These are phyloP conservation scores for Monomorium pharaonis DNA, from an alignment of 1,140 invertebrate species.

Conservation along the genomic window DNA sequence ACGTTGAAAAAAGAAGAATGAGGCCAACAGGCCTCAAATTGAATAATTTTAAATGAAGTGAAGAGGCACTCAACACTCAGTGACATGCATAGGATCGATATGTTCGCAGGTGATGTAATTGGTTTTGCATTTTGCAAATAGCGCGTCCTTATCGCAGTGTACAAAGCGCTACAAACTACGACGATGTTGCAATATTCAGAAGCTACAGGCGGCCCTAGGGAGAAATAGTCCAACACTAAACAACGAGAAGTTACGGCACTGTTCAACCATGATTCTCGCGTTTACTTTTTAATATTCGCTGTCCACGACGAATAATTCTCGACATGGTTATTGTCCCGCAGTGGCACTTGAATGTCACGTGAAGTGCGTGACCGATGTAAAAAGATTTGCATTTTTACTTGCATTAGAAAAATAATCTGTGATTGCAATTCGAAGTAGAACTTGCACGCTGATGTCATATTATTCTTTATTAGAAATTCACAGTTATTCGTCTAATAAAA, in stretches of 20 bases:
- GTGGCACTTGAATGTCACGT: not conserved
- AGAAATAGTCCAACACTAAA: slow-evolving; percentile 27
- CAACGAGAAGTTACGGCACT: slow-evolving; percentile 8
- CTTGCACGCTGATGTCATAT: not conserved
- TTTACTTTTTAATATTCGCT: slow-evolving; percentile 29
- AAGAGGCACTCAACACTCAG: not conserved
- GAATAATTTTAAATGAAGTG: not conserved
- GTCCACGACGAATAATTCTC: not conserved
- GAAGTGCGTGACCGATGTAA: not conserved
- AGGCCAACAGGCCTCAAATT: not conserved
- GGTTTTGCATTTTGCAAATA: slow-evolving; percentile 33
- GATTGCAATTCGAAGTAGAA: not conserved
- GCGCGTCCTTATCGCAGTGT: not conserved
- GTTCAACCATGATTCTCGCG: not conserved
- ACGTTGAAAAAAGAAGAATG: not conserved
- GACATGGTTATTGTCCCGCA: not conserved
- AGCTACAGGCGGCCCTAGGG: not conserved
- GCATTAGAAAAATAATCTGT: not conserved
- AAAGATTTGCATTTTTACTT: not conserved
- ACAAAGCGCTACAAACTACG: slow-evolving; percentile 19
- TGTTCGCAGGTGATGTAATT: slow-evolving; percentile 17
- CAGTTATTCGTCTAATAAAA: not conserved
- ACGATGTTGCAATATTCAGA: slow-evolving; percentile 40
- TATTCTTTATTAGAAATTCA: not conserved
- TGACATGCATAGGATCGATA: slow-evolving; percentile 9